Evolutionary conservation across 2,888 invertebrate species (phyloP).

Genomic region (Drosophila atripex): DNA sequence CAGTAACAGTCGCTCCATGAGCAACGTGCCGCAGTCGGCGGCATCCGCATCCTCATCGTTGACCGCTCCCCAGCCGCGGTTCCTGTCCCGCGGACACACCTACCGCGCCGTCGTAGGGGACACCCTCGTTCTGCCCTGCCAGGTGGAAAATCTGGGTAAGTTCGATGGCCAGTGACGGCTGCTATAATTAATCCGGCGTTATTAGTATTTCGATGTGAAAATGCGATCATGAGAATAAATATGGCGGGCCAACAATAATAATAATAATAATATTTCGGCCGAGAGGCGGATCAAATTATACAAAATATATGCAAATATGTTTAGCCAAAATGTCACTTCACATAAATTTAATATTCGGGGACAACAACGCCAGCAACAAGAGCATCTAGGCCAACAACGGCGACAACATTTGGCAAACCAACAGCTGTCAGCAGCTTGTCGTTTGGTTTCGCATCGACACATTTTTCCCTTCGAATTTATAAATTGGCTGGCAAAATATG

Average conservation of each 20-base stretch:
- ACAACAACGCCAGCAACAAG: constrained; percentile 43
- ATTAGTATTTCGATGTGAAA: constrained; percentile 59
- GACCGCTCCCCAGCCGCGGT: constrained; percentile 85
- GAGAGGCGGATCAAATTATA: constrained; percentile 52
- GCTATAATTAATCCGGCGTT: constrained; percentile 59
- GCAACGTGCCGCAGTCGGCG: constrained; percentile 65
- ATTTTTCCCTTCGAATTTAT: constrained; percentile 63
- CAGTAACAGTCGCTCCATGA: constrained; percentile 79
- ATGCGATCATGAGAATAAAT: constrained; percentile 48
- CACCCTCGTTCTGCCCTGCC: constrained; percentile 91
- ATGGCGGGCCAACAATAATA: constrained; percentile 11
- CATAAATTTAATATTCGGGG: constrained; percentile 60
- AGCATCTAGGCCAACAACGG: constrained; percentile 25
- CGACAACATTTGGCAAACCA: constrained; percentile 54
- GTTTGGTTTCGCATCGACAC: constrained; percentile 45
- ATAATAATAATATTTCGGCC: constrained; percentile 34
- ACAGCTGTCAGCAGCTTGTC: constrained; percentile 72
- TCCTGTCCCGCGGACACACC: constrained; percentile 90
- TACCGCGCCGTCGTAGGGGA: constrained; percentile 91
- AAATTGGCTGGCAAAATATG: constrained; percentile 49
- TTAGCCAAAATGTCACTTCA: constrained; percentile 69
- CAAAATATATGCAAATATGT: constrained; percentile 65
- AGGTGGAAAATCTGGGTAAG: constrained; percentile 92
- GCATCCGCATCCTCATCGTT: constrained; percentile 57
- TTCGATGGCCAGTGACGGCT: constrained; percentile 22